A percentile compares a stretch with the other conserved stretches of the same genome.
Evolutionary conservation across 2,113 vertebrate genomes (phyloP).

Genomic region (Triplophysa siluroides): DNA sequence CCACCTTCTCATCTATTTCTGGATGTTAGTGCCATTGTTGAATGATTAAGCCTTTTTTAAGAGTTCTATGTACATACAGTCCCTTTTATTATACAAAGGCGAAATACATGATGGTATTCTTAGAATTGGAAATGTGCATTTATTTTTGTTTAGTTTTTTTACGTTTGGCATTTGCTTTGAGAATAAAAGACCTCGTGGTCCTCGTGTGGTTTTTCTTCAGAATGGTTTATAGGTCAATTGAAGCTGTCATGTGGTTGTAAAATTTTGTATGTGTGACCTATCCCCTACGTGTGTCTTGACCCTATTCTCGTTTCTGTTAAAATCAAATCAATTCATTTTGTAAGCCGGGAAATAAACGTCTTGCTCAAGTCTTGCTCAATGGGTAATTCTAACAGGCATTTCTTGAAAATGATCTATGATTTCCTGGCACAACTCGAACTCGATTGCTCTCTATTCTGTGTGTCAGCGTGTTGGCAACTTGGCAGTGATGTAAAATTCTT

Average conservation of each 20-base stretch:
- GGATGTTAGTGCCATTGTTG: neutral
- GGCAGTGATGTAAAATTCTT: neutral
- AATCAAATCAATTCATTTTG: neutral
- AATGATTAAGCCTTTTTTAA: neutral
- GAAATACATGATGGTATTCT: too few relatives aligned
- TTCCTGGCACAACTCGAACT: constrained; percentile 18
- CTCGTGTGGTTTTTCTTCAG: neutral
- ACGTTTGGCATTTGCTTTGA: too few relatives aligned
- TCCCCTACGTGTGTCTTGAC: neutral
- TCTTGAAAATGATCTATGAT: neutral
- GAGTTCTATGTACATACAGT: neutral
- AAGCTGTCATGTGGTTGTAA: neutral
- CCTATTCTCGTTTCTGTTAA: neutral
- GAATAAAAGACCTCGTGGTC: too few relatives aligned
- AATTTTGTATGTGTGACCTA: neutral
- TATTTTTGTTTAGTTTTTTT: too few relatives aligned
- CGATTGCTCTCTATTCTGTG: neutral
- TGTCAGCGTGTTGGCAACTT: neutral
- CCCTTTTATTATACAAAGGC: too few relatives aligned
- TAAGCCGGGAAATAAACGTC: neutral
- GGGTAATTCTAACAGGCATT: neutral
- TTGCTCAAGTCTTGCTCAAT: constrained; percentile 30
- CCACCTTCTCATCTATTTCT: neutral
- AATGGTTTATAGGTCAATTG: neutral
- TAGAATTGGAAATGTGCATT: too few relatives aligned